Evolutionary conservation across 2,797 vertebrate genomes (phyloP).

Genomic region (Florisuga fusca): DNA sequence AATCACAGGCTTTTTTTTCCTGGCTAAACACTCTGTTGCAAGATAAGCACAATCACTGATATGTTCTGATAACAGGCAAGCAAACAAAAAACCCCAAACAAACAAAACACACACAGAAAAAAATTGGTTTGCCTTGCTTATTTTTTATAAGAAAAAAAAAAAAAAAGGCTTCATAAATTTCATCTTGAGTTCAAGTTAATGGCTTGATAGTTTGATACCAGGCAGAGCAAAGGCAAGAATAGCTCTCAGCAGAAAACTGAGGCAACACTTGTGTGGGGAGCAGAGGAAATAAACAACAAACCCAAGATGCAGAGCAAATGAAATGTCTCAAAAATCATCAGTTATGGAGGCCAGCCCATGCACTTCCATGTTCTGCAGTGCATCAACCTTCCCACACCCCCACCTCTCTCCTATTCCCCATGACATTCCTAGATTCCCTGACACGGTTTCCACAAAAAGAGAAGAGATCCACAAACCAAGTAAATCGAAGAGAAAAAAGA

Average conservation of each 20-base stretch:
- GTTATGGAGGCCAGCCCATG: rapidly evolving
- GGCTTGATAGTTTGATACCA: background rate
- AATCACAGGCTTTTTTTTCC: background rate
- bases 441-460: rapidly evolving
- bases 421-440: background rate
- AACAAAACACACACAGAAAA: background rate
- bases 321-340: background rate
- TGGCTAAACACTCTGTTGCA: background rate
- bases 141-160: background rate
- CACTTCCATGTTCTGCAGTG: background rate
- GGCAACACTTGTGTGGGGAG: background rate
- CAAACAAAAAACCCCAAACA: background rate
- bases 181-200: background rate
- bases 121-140: background rate
- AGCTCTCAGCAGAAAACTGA: background rate
- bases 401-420: background rate
- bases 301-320: background rate
- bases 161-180: background rate
- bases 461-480: background rate
- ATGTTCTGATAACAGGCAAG: background rate
- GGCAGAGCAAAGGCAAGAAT: background rate
- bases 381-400: background rate
- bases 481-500: background rate
- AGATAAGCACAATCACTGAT: background rate
- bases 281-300: background rate